Percentiles rank a stretch among this genome's conserved stretches.
These are phyloP conservation scores for Serrognathus titanus DNA, from an alignment of 2,888 invertebrate genomes.

Conservation along the genomic window DNA sequence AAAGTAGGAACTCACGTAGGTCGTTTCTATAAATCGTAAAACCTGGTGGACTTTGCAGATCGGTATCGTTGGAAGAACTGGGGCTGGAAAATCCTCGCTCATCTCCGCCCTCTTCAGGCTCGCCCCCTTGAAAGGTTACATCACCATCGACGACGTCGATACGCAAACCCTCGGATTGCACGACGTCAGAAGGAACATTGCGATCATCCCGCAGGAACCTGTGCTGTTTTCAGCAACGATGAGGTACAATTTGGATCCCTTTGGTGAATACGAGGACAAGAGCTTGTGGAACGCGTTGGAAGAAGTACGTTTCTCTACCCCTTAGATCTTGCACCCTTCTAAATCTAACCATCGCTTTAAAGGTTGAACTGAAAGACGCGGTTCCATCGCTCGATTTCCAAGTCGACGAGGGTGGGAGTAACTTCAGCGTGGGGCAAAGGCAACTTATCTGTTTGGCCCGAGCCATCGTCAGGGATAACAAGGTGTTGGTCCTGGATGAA, in stretches of 20 bases:
- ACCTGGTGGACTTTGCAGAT: slow-evolving; percentile 50
- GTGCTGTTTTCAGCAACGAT: slow-evolving; percentile 71
- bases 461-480: slow-evolving; percentile 76
- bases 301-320: slow-evolving; percentile 46
- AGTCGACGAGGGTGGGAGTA: slow-evolving; percentile 76
- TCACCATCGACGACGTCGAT: slow-evolving; percentile 74
- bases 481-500: slow-evolving; percentile 81
- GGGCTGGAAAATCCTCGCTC: slow-evolving; percentile 81
- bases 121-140: slow-evolving; percentile 70
- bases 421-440: slow-evolving; percentile 84
- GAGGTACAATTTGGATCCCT: slow-evolving; percentile 80
- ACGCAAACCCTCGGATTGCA: slow-evolving; percentile 69
- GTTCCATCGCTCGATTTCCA: slow-evolving; percentile 61
- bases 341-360: slow-evolving; percentile 27
- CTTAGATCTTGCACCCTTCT: background rate
- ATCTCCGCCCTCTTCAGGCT: slow-evolving; percentile 80
- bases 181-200: slow-evolving; percentile 73
- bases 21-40: background rate
- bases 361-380: slow-evolving; percentile 71
- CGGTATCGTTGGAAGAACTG: slow-evolving; percentile 82
- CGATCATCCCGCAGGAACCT: slow-evolving; percentile 60
- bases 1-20: slow-evolving; percentile 51
- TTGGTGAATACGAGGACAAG: slow-evolving; percentile 66
- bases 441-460: slow-evolving; percentile 84
- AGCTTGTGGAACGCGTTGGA: slow-evolving; percentile 73